These are phyloP conservation scores for Glyptemys insculpta DNA, from an alignment of 2,797 vertebrate species.

Conservation along the genomic window DNA sequence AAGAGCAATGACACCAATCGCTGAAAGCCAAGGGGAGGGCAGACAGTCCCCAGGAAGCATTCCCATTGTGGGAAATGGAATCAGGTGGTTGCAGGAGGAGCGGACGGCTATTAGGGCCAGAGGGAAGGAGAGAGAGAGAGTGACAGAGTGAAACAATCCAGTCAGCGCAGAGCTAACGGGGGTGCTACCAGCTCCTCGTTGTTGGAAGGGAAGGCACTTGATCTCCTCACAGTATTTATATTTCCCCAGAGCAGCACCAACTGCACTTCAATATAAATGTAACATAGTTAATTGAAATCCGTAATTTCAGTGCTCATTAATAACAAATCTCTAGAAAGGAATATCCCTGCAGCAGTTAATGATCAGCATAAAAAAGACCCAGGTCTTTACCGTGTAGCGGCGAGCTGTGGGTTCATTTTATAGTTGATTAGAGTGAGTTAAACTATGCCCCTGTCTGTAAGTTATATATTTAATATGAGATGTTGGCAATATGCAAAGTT, in stretches of 20 bases:
- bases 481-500: constrained; percentile 64
- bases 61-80: neutral
- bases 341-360: constrained; percentile 66
- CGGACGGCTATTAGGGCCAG: neutral
- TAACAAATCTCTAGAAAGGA: constrained; percentile 76
- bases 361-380: constrained; percentile 56
- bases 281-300: constrained; percentile 80
- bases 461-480: constrained; percentile 70
- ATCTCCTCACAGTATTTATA: constrained; percentile 74
- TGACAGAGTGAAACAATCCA: neutral
- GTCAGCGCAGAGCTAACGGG: neutral
- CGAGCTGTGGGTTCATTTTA: constrained; percentile 76
- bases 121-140: neutral
- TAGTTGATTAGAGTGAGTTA: constrained; percentile 81
- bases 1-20: constrained; percentile 6
- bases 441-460: constrained; percentile 76
- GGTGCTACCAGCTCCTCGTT: neutral
- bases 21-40: constrained; percentile 17
- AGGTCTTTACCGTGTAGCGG: constrained; percentile 50
- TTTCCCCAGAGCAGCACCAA: constrained; percentile 73
- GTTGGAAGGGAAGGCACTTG: constrained; percentile 18
- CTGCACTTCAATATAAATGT: constrained; percentile 74
- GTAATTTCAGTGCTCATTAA: constrained; percentile 81
- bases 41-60: neutral
- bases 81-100: neutral